These are phyloP conservation scores for Acrossocheilus fasciatus DNA, from an alignment of 2,797 vertebrate genomes.

Conservation along the genomic window DNA sequence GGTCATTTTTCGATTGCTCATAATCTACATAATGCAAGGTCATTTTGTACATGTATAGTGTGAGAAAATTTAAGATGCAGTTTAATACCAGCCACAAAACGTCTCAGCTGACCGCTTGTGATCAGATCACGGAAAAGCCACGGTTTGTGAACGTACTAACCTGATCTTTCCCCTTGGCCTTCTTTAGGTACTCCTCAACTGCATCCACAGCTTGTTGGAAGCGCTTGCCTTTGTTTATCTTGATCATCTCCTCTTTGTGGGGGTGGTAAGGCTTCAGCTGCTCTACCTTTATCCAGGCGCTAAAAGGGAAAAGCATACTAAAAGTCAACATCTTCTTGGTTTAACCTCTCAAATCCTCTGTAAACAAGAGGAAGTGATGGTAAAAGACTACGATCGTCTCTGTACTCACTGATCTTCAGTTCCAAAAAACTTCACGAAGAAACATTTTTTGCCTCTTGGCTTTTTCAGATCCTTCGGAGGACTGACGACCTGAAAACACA, in stretches of 20 bases:
- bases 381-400: neutral
- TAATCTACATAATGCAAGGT: neutral
- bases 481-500: constrained; percentile 88
- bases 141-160: constrained; percentile 68
- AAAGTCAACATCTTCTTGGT: neutral
- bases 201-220: constrained; percentile 98
- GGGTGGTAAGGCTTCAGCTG: constrained; percentile 97
- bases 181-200: constrained; percentile 96
- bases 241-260: constrained; percentile 99
- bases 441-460: constrained; percentile 97
- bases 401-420: constrained; percentile 98
- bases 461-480: constrained; percentile 99
- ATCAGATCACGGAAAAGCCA: neutral
- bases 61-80: neutral
- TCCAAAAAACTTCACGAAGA: constrained; percentile 99
- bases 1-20: neutral
- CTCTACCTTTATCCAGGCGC: constrained; percentile 99
- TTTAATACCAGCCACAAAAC: neutral
- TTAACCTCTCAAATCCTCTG: neutral
- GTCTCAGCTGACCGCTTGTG: neutral
- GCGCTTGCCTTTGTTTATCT: constrained; percentile 98
- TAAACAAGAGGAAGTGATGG: neutral
- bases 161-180: constrained; percentile 95
- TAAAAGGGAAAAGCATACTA: constrained; percentile 64
- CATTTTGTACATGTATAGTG: neutral